Evolutionary conservation across 2,113 vertebrate genomes (phyloP), one percentile per base, ranked within the genome.

Genomic region (Corythoichthys haematopterus): DNA sequence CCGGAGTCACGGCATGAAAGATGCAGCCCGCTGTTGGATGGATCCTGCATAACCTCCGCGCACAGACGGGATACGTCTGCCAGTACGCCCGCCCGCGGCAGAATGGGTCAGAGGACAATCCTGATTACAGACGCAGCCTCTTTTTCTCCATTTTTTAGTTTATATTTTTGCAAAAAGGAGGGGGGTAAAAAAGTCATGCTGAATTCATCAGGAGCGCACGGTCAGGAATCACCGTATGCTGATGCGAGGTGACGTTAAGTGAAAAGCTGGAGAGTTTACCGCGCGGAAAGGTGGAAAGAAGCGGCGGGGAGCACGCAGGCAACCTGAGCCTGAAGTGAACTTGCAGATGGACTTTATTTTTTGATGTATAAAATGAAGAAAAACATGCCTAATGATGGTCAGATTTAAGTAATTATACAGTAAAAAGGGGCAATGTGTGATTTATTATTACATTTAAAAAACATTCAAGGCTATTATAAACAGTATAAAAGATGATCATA

Each of bases 11-110:
- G 71, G 79, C 64, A 57, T 15, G 83, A 80, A 63, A 78, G 80
- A 68, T 70, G 75, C 80, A 65, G 67, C 86, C 84, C 71, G 85
- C 86, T 83, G 86, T 66, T 75, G 47, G 43, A 77, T 81, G 87
- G 78, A 80, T 83, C 55, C 80, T 74, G 69, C 56, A 70, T 78
- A 77, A 89, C 88, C 79, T 76, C 72, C 70, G 52, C 74, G 63
- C 33, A 11, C 46, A 60, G 72, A 74, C 76, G 72, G 80, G 76
- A 70, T 55, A 52, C 56, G 72, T 74, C 72, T 72, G 58, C 11
- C 47, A 74, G 73, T 64, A 68, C 46, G 72, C 61, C 73, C 8
- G 52, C 81, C 66, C 47, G 76, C 67, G 14, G 79, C 16, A 77
- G 10, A 61, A 76, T 36, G 64, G 75, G 75, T 78, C 77, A 80